These are phyloP conservation scores for Epinotia ramella DNA, from an alignment of 2,888 invertebrate species.

Conservation along the genomic window DNA sequence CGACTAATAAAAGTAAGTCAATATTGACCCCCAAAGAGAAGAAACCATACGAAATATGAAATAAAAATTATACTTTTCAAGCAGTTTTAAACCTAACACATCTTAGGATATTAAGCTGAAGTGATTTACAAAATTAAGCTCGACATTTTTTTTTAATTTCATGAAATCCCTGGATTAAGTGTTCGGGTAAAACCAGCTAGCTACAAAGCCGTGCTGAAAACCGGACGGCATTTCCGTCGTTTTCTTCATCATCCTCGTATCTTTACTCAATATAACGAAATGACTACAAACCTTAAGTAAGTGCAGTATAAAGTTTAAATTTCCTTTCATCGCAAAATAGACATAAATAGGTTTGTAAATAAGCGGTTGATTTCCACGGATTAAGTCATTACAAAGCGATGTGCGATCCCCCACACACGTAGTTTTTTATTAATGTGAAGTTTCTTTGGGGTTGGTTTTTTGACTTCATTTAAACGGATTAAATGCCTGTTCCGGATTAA, in stretches of 20 bases:
- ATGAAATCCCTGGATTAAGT: constrained; percentile 60
- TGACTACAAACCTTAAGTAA: background rate
- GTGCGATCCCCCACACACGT: constrained; percentile 15
- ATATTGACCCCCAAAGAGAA: background rate
- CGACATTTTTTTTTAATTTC: constrained; percentile 37
- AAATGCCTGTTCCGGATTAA: background rate
- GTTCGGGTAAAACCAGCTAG: constrained; percentile 66
- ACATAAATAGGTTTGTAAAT: constrained; percentile 12
- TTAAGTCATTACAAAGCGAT: constrained; percentile 20
- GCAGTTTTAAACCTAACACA: background rate
- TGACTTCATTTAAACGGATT: constrained; percentile 1
- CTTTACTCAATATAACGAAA: background rate
- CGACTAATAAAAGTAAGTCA: too few species aligned
- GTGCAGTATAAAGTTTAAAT: background rate
- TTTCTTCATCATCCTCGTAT: constrained; percentile 63
- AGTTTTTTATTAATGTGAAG: constrained; percentile 26
- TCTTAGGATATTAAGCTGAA: constrained; percentile 8
- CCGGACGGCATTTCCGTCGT: constrained; percentile 71
- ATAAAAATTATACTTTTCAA: background rate
- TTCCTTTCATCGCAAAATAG: background rate
- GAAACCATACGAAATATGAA: background rate
- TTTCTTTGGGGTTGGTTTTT: constrained; percentile 8
- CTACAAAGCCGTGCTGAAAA: constrained; percentile 69
- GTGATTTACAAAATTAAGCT: constrained; percentile 30
- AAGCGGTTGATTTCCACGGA: constrained; percentile 31